Evolutionary conservation across 1,140 invertebrate genomes (phyloP), one percentile per base, ranked within the genome.

Genomic region (Zaprionus tsacasi): DNA sequence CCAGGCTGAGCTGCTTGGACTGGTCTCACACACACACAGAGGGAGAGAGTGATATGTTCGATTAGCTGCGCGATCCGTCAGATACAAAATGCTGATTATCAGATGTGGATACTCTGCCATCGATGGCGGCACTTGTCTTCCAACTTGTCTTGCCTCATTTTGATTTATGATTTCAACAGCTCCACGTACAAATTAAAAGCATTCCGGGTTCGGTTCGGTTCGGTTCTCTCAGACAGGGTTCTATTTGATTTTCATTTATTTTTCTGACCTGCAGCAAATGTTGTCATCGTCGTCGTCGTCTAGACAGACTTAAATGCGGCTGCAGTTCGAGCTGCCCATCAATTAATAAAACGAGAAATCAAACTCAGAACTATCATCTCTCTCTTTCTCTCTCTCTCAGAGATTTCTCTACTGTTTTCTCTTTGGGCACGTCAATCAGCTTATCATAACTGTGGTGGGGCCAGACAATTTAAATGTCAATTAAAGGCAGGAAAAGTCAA

Each of bases 91-190:
- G 82, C 56, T 64, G 63, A 63, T 78, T 83, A 89, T 89, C 85
- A 59, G 66, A 70, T 83, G 52, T 55, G 40, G n/a, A 45, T n/a
- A 15, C 40, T 45, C n/a, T 2, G 13, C 13, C 38, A 13, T 40
- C 38, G 38, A 13, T 45, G 38, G 64, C 76, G 69, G 74, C 69
- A 87, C 82, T 87, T 87, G 82, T 59, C 79, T 76, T 45, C 38
- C 50, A 5, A 13, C 15, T 17, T 13, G 11, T 45, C 43, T 30
- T 21, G 11, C 30, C 61, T 17, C 70, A 69, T 85, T 89, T 89
- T 89, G 85, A 89, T 89, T 89, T 89, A 89, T 89, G 86, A 89
- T 89, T 89, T 89, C 81, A 85, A 76, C 81, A 74, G 43, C 64
- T 81, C 45, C 25, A 43, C 54, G 66, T 69, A 70, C 66, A 86